Conservation (phyloP, 2,888 invertebrate species). For the Temnothorax unifasciatus region DNA sequence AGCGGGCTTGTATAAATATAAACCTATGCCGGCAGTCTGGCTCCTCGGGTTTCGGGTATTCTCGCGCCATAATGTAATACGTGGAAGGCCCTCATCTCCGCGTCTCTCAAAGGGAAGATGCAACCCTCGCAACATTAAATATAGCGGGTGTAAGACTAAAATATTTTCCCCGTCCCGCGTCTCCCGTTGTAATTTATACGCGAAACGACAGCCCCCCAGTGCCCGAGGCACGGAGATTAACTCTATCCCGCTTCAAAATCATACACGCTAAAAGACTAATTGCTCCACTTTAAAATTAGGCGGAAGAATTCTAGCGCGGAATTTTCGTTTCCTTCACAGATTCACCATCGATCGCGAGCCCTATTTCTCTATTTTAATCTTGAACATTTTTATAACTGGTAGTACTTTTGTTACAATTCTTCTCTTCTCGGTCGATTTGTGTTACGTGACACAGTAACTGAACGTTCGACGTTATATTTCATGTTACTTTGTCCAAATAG, state of each 20-base stretch:
- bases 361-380: not conserved
- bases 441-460: not conserved
- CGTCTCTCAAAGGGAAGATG: constrained; percentile 72
- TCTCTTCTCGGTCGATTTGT: not conserved
- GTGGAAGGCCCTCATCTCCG: constrained; percentile 65
- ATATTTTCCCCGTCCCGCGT: constrained; percentile 9
- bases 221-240: not conserved
- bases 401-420: not conserved
- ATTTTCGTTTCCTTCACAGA: not conserved
- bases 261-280: not conserved
- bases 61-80: constrained; percentile 79
- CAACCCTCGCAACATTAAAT: constrained; percentile 51
- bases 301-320: not conserved
- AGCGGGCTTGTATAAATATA: constrained; percentile 83
- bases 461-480: not conserved
- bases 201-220: not conserved
- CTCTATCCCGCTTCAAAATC: not conserved
- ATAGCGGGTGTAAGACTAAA: constrained; percentile 11
- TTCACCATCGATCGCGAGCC: not conserved
- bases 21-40: constrained; percentile 79
- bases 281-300: not conserved
- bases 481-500: not conserved
- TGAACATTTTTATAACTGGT: not conserved
- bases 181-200: constrained; percentile 23
- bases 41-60: constrained; percentile 83